Conservation (phyloP, 23 tunicate species). For the Aplidium turbinatum region DNA sequence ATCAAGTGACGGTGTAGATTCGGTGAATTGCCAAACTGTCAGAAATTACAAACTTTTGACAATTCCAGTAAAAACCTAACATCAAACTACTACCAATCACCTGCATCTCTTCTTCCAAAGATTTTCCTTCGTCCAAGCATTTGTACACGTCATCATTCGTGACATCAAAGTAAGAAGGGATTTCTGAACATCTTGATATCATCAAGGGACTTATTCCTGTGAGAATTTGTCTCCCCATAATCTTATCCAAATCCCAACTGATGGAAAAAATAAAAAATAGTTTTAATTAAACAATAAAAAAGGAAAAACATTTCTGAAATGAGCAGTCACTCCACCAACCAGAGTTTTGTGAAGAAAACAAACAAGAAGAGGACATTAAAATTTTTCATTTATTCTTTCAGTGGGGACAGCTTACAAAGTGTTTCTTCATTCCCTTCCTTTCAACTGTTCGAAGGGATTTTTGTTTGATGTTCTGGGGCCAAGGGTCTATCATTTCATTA, state of each 20-base stretch:
- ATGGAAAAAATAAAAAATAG: background rate
- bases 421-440: too few relatives aligned
- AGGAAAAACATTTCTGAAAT: too few relatives aligned
- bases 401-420: too few relatives aligned
- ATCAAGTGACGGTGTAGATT: background rate
- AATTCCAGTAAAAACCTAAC: background rate
- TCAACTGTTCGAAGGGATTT: too few relatives aligned
- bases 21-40: background rate
- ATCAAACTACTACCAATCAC: slow-evolving; percentile 10
- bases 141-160: slow-evolving; percentile 35
- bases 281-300: too few relatives aligned
- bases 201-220: slow-evolving; percentile 66
- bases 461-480: too few relatives aligned
- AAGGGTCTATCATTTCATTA: too few relatives aligned
- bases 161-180: slow-evolving; percentile 36
- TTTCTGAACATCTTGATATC: slow-evolving; percentile 8
- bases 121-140: slow-evolving; percentile 14
- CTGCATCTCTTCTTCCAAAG: slow-evolving; percentile 47
- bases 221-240: slow-evolving; percentile 57
- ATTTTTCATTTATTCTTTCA: too few relatives aligned
- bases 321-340: too few relatives aligned
- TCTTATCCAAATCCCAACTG: slow-evolving; percentile 65
- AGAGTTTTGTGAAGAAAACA: too few relatives aligned
- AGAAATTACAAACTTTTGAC: background rate
- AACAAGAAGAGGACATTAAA: too few relatives aligned